Evolutionary conservation across 2,113 vertebrate genomes (phyloP), one percentile per base, ranked within the genome.

Genomic region (Colius striatus): DNA sequence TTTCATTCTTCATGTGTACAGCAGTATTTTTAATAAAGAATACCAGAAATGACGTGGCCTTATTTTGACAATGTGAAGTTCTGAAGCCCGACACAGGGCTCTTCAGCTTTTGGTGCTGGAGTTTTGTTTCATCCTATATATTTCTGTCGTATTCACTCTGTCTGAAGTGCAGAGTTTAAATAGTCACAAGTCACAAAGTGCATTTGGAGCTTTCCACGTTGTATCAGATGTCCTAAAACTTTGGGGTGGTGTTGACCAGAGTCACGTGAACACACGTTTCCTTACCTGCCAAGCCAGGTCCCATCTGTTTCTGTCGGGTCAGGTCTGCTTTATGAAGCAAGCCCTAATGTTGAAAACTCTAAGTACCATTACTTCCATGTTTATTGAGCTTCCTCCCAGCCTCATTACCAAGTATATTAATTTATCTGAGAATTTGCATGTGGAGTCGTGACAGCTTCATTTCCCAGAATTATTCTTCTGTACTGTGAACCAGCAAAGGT

Each of bases 21-120:
- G 99, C 99, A 99, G 99, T 99, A 99, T 99, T 99, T 98, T 99
- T 99, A 99, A 99, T 99, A 99, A 99, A 99, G 99, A 99, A 99
- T 99, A 99, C 97, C 98, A 99, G 98, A 99, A 98, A 96, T 96
- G 97, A 94, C 0, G 15, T 90, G 70, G 94, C 76, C 74, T 82
- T 89, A 76, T 87, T 91, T 96, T 96, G 92, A 96, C 70, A 74
- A 55, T 43, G 45, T 65, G 70, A 83, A 87, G 30, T 87, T 86
- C 47, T 86, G 76, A 95, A 89, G 34, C 66, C 94, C 84, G 45
- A 27, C 83, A 20, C 29, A 13, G 57, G 43, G 20, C 21, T 71
- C 65, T 63, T 84, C 76, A 58, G 4, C 41, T n/a, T 85, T 92
- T 17, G 10, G 14, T 74, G 25, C 45, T 1, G 11, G 55, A 83